These are phyloP conservation scores for Lophius americanus DNA, from an alignment of 2,797 vertebrate species.

Conservation along the genomic window DNA sequence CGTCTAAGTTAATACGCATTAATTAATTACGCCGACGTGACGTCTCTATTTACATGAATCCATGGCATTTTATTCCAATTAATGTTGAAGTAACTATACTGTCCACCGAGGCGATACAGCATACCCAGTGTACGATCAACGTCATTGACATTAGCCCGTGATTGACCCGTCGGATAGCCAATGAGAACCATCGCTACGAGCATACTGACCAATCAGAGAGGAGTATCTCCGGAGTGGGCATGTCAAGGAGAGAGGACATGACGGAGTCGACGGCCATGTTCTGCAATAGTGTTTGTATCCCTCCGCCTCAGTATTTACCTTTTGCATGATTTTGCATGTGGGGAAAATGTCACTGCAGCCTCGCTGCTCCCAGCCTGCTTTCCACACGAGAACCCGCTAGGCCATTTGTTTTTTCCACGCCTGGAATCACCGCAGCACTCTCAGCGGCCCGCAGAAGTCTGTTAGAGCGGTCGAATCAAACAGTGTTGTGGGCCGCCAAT, in stretches of 20 bases:
- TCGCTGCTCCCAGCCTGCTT: slow-evolving; percentile 60
- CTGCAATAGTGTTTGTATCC: slow-evolving; percentile 78
- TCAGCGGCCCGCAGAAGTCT: background rate
- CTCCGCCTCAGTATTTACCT: slow-evolving; percentile 84
- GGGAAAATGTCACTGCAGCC: slow-evolving; percentile 78
- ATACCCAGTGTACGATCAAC: slow-evolving; percentile 69
- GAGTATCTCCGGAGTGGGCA: slow-evolving; percentile 30
- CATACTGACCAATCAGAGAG: slow-evolving; percentile 55
- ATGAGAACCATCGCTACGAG: slow-evolving; percentile 50
- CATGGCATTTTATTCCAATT: slow-evolving; percentile 75
- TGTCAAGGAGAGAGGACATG: slow-evolving; percentile 74
- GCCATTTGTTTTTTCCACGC: slow-evolving; percentile 51
- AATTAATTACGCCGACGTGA: slow-evolving; percentile 43
- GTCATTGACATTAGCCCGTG: slow-evolving; percentile 72
- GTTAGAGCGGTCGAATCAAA: slow-evolving; percentile 18
- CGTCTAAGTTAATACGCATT: slow-evolving; percentile 35
- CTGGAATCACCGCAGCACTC: slow-evolving; percentile 15
- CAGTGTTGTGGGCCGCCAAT: slow-evolving; percentile 1
- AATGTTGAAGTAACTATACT: slow-evolving; percentile 80
- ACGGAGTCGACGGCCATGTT: slow-evolving; percentile 85
- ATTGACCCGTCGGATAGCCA: slow-evolving; percentile 59
- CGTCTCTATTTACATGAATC: slow-evolving; percentile 66
- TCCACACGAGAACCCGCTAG: slow-evolving; percentile 63
- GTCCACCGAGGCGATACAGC: slow-evolving; percentile 78
- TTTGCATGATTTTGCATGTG: slow-evolving; percentile 85